Base-by-base conservation (phyloP, 2,113 vertebrate species). In the Ciconia stormi region DNA sequence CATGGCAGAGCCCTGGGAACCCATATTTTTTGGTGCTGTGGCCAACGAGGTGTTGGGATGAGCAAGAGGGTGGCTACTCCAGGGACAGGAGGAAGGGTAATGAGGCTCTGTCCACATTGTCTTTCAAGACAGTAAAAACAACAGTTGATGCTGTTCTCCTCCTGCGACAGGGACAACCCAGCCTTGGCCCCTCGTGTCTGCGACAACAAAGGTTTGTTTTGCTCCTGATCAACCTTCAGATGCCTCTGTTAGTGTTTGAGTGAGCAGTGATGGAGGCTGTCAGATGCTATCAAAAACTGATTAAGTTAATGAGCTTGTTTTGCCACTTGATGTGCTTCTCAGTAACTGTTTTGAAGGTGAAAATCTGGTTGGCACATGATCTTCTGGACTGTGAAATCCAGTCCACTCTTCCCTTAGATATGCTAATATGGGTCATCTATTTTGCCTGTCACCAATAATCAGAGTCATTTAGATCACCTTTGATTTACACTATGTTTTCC, bases 231-330 rank as follows among this genome's bases (percentile, higher is more conserved):
- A 96, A 69, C 85, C 78, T 95, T 97, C 88, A 94, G 90, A 72
- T 88, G 90, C 74, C 70, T 87, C 90, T 94, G 70, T 82, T 87
- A 65, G 46, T 58, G 44, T 88, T 82, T 59, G 76, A 83, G 76
- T 71, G 91, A 91, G 72, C 89, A 74, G 87, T 85, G 81, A 82
- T 93, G 81, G 81, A 76, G 93, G 70, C 46, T 80, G 89, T 94
- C 44, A 65, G 78, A 91, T 87, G 82, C 78, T 67, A 72, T 95
- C 91, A 90, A 93, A 96, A 96, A 16, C 89, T 88, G 89, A 90
- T 96, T 56, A 93, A 89, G 65, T 90, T 94, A 96, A 96, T 87
- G 84, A 94, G 81, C 79, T 89, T 94, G 91, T 89, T 94, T 95
- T 94, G 56, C 83, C 66, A 80, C 90, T 84, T 93, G 52, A 72